Evolutionary conservation across 2,888 invertebrate genomes (phyloP), one percentile per base, ranked within the genome.

Genomic region (Anarsia innoxiella): DNA sequence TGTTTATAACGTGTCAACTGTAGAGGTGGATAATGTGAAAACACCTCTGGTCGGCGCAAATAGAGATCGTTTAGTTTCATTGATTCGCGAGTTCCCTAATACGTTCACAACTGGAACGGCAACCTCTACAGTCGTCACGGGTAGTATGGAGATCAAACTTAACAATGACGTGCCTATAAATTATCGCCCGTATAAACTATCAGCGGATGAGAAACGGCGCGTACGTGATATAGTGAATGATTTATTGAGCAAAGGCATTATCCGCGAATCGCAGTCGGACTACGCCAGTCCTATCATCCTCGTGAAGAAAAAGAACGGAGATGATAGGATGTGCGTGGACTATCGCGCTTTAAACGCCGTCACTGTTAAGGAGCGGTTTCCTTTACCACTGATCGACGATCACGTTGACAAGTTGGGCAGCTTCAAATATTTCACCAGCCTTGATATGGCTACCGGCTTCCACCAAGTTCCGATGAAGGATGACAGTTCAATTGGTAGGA

Each of bases 221-320:
- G 39, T 42, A 5, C 36, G 42, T 8, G 33, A 36, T 0, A 42
- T 39, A 1, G 25, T 41, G 8, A 23, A 14, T n/a, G 42, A 39
- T 13, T 12, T 42, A 9, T 5, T 23, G 13, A 30, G 28, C 5
- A 42, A 42, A 14, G 35, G 31, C 4, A 29, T 42, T 26, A 36
- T 42, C 23, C 13, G 29, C 1, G 37, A 37, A 13, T 43, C 43
- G 0, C 15, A 40, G 11, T 60, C 56, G 0, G 35, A 45, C 11
- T 58, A 45, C 37, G 37, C 49, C 9, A 55, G 57, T 32, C 53
- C 53, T 1, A 40, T 57, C 9, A 45, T 54, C 2, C 32, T 56
- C 1, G 52, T 49, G 1, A 46, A 42, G 27, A 60, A 57, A 31
- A 48, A 49, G 10, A 31, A 30, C 37, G 31, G 37, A 3, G 10